Evolutionary conservation across 2,888 invertebrate genomes (phyloP), one percentile per base, ranked within the genome.

Genomic region (Seira ritae): DNA sequence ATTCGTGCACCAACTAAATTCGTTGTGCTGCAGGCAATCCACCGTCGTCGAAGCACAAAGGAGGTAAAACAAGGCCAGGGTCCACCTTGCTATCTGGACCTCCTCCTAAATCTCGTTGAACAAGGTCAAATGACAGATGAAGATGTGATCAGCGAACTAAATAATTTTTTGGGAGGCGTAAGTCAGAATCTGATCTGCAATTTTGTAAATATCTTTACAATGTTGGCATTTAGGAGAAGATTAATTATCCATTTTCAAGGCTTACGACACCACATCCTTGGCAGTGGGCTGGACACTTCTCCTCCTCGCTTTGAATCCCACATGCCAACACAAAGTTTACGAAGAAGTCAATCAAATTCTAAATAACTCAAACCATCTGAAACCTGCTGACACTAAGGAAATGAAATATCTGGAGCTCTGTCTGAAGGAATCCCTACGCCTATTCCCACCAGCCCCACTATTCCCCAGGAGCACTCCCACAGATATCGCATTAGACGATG

Each of bases 261-360:
- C 50, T 3, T 81, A 85, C 17, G 85, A 85, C 46, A 74, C 85
- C 19, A 75, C 82, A 0, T 71, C 79, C 0, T 73, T 87, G 15
- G 72, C 75, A 15, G 55, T 86, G 0, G 73, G 65, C 1, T 87
- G 86, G 87, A 85, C 88, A 0, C 37, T 88, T 3, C 85, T 85
- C 60, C 76, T 81, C 19, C 74, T 87, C 0, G 76, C 79, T 0
- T 42, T 62, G 37, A 19, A 88, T 74, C 55, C 67, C 19, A 82
- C 82, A 0, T 67, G 75, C 24, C 74, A 78, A 46, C 88, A 88
- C 50, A 91, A 91, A 86, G 90, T 92, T 0, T 91, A 92, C 37
- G 90, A 91, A n/a, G 92, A 92, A 89, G 62, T 92, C 67, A 91
- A 91, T 50, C 80, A 84, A 6, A 90, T 84, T n/a, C 84, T 87